A percentile compares a stretch with the other conserved stretches of the same genome.
Conservation (phyloP, 1,140 invertebrate genomes). For the Atta colombica region DNA sequence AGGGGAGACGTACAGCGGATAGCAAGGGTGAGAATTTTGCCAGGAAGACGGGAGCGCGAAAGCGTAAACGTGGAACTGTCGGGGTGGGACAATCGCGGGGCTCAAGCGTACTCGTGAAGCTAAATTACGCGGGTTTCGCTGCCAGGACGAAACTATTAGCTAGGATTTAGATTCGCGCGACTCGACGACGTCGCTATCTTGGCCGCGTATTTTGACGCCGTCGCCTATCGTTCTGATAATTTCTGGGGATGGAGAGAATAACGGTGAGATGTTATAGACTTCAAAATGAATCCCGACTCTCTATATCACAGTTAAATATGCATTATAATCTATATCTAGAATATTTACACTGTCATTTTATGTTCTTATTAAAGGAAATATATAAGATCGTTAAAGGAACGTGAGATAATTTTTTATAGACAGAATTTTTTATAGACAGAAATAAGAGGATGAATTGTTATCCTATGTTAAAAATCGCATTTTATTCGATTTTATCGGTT, state of each 20-base stretch:
- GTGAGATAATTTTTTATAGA: background rate
- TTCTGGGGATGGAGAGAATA: conserved; percentile 16
- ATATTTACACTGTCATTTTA: background rate
- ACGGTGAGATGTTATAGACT: background rate
- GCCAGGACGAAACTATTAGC: conserved; percentile 80
- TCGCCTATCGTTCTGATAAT: conserved; percentile 33
- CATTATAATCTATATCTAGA: background rate
- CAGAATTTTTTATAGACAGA: background rate
- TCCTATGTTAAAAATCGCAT: background rate
- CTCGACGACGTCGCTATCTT: conserved; percentile 43
- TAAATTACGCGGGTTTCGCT: conserved; percentile 77
- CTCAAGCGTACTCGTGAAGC: conserved; percentile 74
- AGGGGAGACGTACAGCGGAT: background rate
- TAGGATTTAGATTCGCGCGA: conserved; percentile 74
- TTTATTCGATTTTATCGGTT: background rate
- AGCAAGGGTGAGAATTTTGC: conserved; percentile 20
- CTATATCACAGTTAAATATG: background rate
- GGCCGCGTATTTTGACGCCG: conserved; percentile 45
- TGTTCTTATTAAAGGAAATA: background rate
- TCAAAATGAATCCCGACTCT: conserved; percentile 4
- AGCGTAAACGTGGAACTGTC: conserved; percentile 38
- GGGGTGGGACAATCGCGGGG: conserved; percentile 9
- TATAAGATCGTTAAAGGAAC: background rate
- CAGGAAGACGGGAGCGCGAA: conserved; percentile 9
- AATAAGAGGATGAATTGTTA: background rate